Conservation (phyloP, 2,113 vertebrate genomes). For the Carassius gibelio region DNA sequence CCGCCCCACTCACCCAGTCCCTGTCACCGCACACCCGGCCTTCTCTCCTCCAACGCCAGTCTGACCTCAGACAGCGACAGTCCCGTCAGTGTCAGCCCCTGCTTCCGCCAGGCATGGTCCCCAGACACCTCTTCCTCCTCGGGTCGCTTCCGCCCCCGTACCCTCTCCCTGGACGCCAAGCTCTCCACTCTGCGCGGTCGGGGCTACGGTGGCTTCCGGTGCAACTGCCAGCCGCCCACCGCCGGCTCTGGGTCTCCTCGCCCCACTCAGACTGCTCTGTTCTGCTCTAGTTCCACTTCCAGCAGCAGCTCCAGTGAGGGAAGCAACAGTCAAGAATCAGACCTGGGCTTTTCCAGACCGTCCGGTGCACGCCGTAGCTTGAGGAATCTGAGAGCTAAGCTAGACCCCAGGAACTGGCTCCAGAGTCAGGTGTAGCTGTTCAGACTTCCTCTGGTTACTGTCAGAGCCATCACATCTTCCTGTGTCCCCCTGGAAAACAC, state of each 20-base stretch:
- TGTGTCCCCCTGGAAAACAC: slow-evolving; percentile 19
- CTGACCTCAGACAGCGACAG: slow-evolving; percentile 77
- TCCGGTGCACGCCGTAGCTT: slow-evolving; percentile 72
- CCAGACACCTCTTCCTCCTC: slow-evolving; percentile 59
- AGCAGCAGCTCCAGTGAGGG: slow-evolving; percentile 77
- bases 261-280: slow-evolving; percentile 69
- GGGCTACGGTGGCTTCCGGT: slow-evolving; percentile 64
- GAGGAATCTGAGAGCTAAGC: slow-evolving; percentile 75
- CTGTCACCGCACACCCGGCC: slow-evolving; percentile 27
- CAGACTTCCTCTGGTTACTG: background rate
- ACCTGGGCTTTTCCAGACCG: slow-evolving; percentile 70
- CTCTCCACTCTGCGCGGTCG: slow-evolving; percentile 78
- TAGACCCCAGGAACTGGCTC: slow-evolving; percentile 80
- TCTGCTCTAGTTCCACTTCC: slow-evolving; percentile 76
- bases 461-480: background rate
- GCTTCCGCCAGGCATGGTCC: slow-evolving; percentile 63
- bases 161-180: slow-evolving; percentile 87
- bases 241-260: slow-evolving; percentile 57
- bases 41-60: slow-evolving; percentile 72
- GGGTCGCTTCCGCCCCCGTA: slow-evolving; percentile 79
- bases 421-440: slow-evolving; percentile 80
- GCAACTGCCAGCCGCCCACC: slow-evolving; percentile 65
- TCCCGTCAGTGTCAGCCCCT: slow-evolving; percentile 70
- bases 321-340: slow-evolving; percentile 74
- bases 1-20: slow-evolving; percentile 58